Base-by-base conservation (phyloP, 2,888 invertebrate species). In the Cecidostiba fungosa region DNA sequence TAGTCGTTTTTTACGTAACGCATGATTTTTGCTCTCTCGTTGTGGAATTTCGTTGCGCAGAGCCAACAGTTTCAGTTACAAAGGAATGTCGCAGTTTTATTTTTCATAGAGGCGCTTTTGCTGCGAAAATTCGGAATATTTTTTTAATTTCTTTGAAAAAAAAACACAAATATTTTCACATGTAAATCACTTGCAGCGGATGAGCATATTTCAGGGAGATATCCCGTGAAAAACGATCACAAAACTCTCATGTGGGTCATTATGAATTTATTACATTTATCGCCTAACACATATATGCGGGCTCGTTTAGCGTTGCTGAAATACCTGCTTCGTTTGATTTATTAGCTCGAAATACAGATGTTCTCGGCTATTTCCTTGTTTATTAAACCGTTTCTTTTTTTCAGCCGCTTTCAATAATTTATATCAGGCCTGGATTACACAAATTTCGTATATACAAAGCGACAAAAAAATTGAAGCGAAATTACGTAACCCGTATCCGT, bases 211-310 rank as follows among this genome's bases (percentile, higher is more conserved):
- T 72, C 69, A 47, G 70, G 70, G 32, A 81, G 73, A 84, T 77
- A 39, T 77, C 47, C 72, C 66, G 77, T 84, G 79, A 84, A 77
- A 72, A 50, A 77, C 77, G 73, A 66, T 84, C 76, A 23, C 50
- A 43, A 32, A 69, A 81, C 23, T 74, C 50, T 47, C 81, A 82
- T 84, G 84, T 84, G 86, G 86, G 86, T 82, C 69, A 82, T 86
- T 78, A 81, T 70, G 47, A 81, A 86, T 84, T 86, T 86, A 81
- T 84, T 81, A 80, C 77, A 59, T 54, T 50, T n/a, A 59, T 78
- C 78, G 78, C 2, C 1, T 62, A 78, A 82, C 54, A n/a, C n/a
- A n/a, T n/a, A n/a, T n/a, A 78, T 84, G 84, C 84, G 86, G 84
- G 86, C 50, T 50, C 50, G 74, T 84, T 83, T 74, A 59, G n/a